phyloP scores from a whole-genome alignment of 2,888 invertebrate species.

The Pantelozetes paolii region DNA sequence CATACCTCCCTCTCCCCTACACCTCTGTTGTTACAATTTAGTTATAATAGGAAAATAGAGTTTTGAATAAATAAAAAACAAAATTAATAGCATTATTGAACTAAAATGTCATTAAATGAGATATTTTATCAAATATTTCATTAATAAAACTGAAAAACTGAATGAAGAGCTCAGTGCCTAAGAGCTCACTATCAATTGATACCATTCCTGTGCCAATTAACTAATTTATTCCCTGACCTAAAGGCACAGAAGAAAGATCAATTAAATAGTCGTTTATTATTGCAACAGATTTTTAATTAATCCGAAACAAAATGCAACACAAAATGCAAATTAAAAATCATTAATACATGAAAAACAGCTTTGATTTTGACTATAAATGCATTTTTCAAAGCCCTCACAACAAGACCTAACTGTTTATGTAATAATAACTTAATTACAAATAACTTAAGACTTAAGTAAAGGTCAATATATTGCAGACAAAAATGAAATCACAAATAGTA shows the following conservation, averaged over 20 bases:
- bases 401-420: too few species aligned
- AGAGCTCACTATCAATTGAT: not conserved
- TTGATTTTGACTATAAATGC: too few species aligned
- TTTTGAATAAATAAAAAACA: not conserved
- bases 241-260: not conserved
- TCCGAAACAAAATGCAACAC: not conserved
- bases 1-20: not conserved
- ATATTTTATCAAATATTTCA: conserved; percentile 4
- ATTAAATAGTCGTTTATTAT: conserved; percentile 1
- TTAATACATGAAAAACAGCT: not conserved
- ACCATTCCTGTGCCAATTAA: not conserved
- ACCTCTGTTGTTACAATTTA: not conserved
- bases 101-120: not conserved
- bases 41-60: not conserved
- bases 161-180: not conserved
- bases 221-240: conserved; percentile 4
- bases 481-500: too few species aligned
- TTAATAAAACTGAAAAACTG: not conserved
- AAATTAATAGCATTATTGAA: conserved; percentile 7
- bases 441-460: too few species aligned
- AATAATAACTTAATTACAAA: too few species aligned
- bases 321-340: not conserved
- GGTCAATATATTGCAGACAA: too few species aligned
- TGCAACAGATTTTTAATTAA: not conserved
- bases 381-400: too few species aligned